Base-by-base conservation (phyloP, 2,797 vertebrate species). In the Pristis pectinata region DNA sequence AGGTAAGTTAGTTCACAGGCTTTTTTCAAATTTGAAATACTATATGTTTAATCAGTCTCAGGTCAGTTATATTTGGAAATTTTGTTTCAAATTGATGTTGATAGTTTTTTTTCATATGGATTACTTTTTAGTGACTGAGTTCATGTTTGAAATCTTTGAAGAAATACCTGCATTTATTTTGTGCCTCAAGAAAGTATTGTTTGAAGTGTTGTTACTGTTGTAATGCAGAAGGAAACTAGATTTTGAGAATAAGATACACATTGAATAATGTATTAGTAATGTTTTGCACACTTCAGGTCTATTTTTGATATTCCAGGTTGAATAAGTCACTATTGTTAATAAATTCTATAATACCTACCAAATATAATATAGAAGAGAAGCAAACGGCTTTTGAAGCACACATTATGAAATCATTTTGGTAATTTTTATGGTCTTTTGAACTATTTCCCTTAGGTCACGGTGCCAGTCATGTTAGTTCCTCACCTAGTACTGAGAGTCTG, bases 401-500 rank as follows among this genome's bases (percentile, higher is more conserved):
- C 70, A 34, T 19, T 41, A n/a, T n/a, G 7, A 94, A 93, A 94
- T 83, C 53, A 94, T n/a, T 82, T 53, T 64, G 53, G 77, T 94
- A 53, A 83, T 49, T 64, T 41, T 64, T 64, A 9, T 94, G 19
- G 3, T 82, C 24, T 44, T 94, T 67, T 94, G 2, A 64, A 41
- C 94, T 59, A 11, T 53, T 87, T 83, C 56, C 82, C 77, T 61
- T 72, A 94, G 94, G 94, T 83, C 77, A 94, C 10, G 34, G 53
- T 24, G 27, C 77, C 76, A 83, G 56, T 82, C n/a, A 97, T 0
- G 96, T 98, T 95, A 99, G 98, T 96, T 98, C 98, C 95, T 99
- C 99, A 95, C 98, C 99, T 95, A 99, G 99, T 96, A 97, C 96
- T 95, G 99, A 99, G 96, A 99, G 98, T 96, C 97, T 99, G 94